phyloP scores from a whole-genome alignment of 1,140 invertebrate species.

The Tigriopus japonicus region DNA sequence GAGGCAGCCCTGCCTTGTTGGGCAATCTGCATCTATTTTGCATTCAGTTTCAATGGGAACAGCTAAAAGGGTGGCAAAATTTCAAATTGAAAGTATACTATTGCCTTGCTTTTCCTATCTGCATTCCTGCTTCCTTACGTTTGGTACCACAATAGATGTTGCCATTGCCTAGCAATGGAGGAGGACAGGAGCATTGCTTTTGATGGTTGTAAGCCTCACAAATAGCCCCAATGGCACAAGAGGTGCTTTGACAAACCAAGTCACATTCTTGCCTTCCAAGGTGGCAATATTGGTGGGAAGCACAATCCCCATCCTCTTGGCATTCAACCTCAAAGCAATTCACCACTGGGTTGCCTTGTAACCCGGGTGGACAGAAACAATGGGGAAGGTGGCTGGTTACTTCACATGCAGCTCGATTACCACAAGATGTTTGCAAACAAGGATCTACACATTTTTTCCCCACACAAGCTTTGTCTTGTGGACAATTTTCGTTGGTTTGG shows the following conservation, averaged over 20 bases:
- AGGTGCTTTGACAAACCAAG: slow-evolving; percentile 47
- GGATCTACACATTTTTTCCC: slow-evolving; percentile 21
- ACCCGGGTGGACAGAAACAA: slow-evolving; percentile 61
- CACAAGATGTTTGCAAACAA: slow-evolving; percentile 33
- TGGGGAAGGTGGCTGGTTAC: slow-evolving; percentile 32
- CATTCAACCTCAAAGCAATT: slow-evolving; percentile 5
- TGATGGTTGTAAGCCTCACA: neutral
- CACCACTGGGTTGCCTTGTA: slow-evolving; percentile 51
- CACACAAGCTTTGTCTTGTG: slow-evolving; percentile 21
- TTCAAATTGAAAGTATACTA: slow-evolving; percentile 30
- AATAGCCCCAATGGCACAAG: slow-evolving; percentile 44
- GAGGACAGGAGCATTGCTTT: neutral
- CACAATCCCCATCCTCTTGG: neutral
- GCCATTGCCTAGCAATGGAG: slow-evolving; percentile 7
- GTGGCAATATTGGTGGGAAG: slow-evolving; percentile 41
- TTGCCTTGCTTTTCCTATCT: neutral
- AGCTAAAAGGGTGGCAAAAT: slow-evolving; percentile 50
- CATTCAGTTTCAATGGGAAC: slow-evolving; percentile 50
- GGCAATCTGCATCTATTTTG: slow-evolving; percentile 18
- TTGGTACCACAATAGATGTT: neutral
- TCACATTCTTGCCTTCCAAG: slow-evolving; percentile 61
- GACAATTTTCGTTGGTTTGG: slow-evolving; percentile 22
- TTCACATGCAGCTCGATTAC: slow-evolving; percentile 53
- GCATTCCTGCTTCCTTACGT: neutral
- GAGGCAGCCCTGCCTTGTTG: slow-evolving; percentile 17